Conservation (phyloP, 2,113 vertebrate species). For the Epinephelus moara region DNA sequence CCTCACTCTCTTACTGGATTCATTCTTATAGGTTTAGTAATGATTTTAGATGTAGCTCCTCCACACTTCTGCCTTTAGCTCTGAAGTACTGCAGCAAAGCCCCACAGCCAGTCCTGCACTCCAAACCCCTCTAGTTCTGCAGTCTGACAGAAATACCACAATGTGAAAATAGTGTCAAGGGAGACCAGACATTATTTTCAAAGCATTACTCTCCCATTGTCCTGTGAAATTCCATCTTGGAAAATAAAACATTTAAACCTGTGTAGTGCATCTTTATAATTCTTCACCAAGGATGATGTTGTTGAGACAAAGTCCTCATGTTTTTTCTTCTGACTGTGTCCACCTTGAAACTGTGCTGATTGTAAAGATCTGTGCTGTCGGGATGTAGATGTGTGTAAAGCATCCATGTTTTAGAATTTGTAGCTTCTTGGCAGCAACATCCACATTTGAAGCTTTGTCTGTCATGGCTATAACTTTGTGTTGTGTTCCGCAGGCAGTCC, state of each 20-base stretch:
- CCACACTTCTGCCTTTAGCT: slow-evolving; percentile 43
- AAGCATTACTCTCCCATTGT: background rate
- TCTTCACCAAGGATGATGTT: background rate
- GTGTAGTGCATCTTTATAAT: background rate
- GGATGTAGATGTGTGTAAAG: no score
- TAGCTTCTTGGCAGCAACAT: no score
- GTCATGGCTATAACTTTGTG: no score
- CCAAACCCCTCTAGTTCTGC: slow-evolving; percentile 50
- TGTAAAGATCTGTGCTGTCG: no score
- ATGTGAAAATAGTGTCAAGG: slow-evolving; percentile 5
- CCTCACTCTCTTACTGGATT: slow-evolving; percentile 3
- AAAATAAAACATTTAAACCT: background rate
- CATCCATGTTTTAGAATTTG: no score
- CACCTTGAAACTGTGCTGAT: no score
- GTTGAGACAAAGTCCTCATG: background rate
- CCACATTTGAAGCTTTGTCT: no score
- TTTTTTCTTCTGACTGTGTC: background rate
- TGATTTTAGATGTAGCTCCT: slow-evolving; percentile 51
- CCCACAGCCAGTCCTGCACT: slow-evolving; percentile 46
- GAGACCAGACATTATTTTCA: slow-evolving; percentile 35
- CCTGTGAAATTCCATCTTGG: slow-evolving; percentile 1
- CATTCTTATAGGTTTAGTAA: slow-evolving; percentile 61
- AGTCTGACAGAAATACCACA: slow-evolving; percentile 60
- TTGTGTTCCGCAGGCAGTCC: no score
- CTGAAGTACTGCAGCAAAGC: slow-evolving; percentile 39